phyloP scores from a whole-genome alignment of 1,140 invertebrate genomes.

The Drosophila sproati region DNA sequence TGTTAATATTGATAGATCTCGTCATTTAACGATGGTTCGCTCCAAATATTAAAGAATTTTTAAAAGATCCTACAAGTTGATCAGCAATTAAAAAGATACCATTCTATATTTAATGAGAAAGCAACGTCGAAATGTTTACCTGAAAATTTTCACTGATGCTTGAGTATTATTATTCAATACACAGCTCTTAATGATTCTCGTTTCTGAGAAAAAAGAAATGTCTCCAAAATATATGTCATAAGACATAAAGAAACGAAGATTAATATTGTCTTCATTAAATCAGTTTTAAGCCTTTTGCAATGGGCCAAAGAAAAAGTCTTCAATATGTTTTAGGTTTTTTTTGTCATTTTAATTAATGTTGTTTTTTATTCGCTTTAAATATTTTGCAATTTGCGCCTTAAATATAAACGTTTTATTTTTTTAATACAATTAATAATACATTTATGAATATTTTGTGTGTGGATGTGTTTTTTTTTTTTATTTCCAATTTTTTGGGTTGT shows the following conservation, averaged over 20 bases:
- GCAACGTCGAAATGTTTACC: no score
- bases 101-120: no score
- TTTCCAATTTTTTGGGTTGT: slow-evolving; percentile 35
- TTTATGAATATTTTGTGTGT: slow-evolving; percentile 59
- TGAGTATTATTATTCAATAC: no score
- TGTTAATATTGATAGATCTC: slow-evolving; percentile 38
- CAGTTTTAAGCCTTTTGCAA: no score
- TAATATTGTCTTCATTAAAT: no score
- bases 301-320: background rate
- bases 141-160: no score
- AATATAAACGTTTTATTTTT: slow-evolving; percentile 53
- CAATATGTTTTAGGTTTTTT: slow-evolving; percentile 16
- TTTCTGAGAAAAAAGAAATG: no score
- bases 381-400: slow-evolving; percentile 59
- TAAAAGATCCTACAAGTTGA: no score
- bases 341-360: slow-evolving; percentile 68
- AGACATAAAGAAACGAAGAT: no score
- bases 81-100: no score
- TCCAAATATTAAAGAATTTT: background rate
- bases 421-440: slow-evolving; percentile 81
- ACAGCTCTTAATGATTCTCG: no score
- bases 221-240: no score
- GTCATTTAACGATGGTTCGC: slow-evolving; percentile 1
- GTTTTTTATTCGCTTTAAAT: slow-evolving; percentile 57
- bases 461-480: slow-evolving; percentile 10